phyloP scores from a whole-genome alignment of 1,140 invertebrate species.

The Bactericera cockerelli region DNA sequence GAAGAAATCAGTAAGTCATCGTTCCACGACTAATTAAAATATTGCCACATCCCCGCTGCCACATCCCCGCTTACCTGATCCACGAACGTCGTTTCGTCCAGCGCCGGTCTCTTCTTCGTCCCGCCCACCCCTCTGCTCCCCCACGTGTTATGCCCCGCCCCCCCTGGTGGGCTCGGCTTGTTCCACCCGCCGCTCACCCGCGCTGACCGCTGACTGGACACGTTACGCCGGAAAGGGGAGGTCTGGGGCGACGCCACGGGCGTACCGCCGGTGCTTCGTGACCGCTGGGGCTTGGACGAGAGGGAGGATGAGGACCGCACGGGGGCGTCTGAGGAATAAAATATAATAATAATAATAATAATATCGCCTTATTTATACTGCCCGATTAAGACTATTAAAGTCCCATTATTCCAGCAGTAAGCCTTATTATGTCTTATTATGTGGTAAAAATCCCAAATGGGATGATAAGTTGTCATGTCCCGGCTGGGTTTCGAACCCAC shows the following conservation, averaged over 20 bases:
- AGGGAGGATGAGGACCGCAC: slow-evolving; percentile 30
- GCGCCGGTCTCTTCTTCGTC: not conserved
- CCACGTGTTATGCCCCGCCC: slow-evolving; percentile 17
- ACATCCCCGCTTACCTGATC: not conserved
- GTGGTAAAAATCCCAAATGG: too few species aligned
- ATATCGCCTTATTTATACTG: too few species aligned
- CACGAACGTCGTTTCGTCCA: not conserved
- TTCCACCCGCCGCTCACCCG: slow-evolving; percentile 28
- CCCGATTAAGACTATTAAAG: too few species aligned
- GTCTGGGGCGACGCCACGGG: slow-evolving; percentile 22
- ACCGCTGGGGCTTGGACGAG: slow-evolving; percentile 21
- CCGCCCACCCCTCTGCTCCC: not conserved
- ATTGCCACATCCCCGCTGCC: too few species aligned
- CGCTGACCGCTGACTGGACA: slow-evolving; percentile 27
- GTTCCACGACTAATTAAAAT: too few species aligned
- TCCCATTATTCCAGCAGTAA: too few species aligned
- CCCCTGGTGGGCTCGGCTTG: slow-evolving; percentile 30
- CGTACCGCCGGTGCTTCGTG: slow-evolving; percentile 17
- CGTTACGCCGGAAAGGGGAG: slow-evolving; percentile 28
- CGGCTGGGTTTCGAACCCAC: too few species aligned
- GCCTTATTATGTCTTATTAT: too few species aligned
- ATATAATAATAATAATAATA: too few species aligned
- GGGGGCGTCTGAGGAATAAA: slow-evolving; percentile 3
- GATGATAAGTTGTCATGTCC: too few species aligned
- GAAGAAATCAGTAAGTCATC: too few species aligned